phyloP scores from a whole-genome alignment of 2,888 invertebrate genomes.

The Xylophagus ater region DNA sequence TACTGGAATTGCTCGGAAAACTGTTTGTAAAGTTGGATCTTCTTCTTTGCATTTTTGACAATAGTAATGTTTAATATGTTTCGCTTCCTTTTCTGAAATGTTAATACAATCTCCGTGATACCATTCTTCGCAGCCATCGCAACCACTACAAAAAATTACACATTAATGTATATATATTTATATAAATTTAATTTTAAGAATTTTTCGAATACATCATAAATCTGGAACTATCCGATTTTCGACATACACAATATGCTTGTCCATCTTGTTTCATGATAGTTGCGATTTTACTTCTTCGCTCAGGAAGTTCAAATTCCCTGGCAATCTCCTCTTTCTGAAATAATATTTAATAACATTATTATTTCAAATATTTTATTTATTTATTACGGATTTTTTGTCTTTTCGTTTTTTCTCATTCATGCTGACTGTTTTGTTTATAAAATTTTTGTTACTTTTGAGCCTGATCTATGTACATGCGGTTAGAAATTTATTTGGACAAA shows the following conservation, averaged over 20 bases:
- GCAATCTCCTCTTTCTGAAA: conserved; percentile 71
- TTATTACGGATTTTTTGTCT: no score
- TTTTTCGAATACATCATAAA: conserved; percentile 80
- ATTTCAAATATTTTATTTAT: no score
- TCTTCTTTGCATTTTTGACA: conserved; percentile 77
- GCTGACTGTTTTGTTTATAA: no score
- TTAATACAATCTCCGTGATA: conserved; percentile 97
- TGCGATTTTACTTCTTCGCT: conserved; percentile 82
- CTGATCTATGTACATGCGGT: no score
- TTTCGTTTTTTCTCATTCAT: no score
- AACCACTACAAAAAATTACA: conserved; percentile 53
- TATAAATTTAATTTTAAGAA: neutral
- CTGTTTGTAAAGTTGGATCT: conserved; percentile 63
- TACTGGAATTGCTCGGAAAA: conserved; percentile 34
- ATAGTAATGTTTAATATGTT: conserved; percentile 86
- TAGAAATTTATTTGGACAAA: no score
- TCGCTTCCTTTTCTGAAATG: conserved; percentile 86
- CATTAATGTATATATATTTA: neutral
- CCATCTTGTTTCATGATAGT: conserved; percentile 79
- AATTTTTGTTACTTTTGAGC: no score
- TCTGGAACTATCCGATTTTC: conserved; percentile 83
- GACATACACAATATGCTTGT: conserved; percentile 89
- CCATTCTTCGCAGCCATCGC: conserved; percentile 97
- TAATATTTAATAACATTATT: neutral
- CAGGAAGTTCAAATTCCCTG: conserved; percentile 77